Evolutionary conservation across 2,888 invertebrate species (phyloP).

Genomic region (Biston betularia): DNA sequence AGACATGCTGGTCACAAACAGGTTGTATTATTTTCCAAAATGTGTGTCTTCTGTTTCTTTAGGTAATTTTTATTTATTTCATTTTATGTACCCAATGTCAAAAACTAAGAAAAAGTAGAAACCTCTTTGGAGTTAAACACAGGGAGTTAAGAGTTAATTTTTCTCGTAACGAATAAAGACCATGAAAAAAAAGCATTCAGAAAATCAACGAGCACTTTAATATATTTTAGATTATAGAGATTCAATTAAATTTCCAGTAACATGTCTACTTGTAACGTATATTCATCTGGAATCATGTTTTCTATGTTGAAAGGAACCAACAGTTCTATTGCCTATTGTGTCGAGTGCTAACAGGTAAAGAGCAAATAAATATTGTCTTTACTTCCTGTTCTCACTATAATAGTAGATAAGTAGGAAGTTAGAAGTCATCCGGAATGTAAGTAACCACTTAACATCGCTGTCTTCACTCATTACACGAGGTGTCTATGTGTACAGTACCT

Average conservation of each 20-base stretch:
- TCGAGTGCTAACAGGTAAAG: slow-evolving; percentile 32
- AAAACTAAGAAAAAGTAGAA: too few species aligned
- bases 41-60: too few species aligned
- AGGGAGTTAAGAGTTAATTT: too few species aligned
- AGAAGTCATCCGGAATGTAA: slow-evolving; percentile 40
- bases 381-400: slow-evolving; percentile 41
- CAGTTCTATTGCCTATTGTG: slow-evolving; percentile 21
- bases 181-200: too few species aligned
- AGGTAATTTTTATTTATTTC: too few species aligned
- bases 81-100: too few species aligned
- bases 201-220: neutral
- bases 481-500: slow-evolving; percentile 13
- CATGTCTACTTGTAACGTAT: neutral
- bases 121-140: too few species aligned
- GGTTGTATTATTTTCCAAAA: too few species aligned
- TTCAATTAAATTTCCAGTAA: neutral
- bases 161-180: too few species aligned
- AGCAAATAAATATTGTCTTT: slow-evolving; percentile 43
- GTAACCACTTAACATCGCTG: slow-evolving; percentile 41
- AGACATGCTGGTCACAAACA: too few species aligned
- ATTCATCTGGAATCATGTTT: neutral
- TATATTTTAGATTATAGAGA: neutral
- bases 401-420: slow-evolving; percentile 46
- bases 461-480: slow-evolving; percentile 40
- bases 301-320: slow-evolving; percentile 20